Evolutionary conservation across 2,888 invertebrate species (phyloP).

Genomic region (Falcaria lacertinaria): DNA sequence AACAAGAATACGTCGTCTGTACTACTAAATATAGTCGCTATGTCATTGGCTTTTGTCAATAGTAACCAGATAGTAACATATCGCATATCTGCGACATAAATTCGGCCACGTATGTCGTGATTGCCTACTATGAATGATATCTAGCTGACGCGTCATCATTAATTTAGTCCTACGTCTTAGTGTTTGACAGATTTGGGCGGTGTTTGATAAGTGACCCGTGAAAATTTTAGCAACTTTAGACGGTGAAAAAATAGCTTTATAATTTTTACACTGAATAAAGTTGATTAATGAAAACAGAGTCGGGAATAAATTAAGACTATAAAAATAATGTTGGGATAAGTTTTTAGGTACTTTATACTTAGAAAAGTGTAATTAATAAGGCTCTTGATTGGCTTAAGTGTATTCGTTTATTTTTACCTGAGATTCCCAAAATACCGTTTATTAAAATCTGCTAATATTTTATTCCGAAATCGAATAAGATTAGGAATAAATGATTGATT

Average conservation of each 20-base stretch:
- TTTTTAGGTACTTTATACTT: background rate
- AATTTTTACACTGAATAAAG: constrained; percentile 12
- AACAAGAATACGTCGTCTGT: background rate
- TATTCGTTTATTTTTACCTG: background rate
- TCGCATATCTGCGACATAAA: constrained; percentile 35
- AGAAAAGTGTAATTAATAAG: background rate
- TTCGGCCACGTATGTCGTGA: constrained; percentile 30
- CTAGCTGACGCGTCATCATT: constrained; percentile 51
- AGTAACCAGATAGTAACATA: constrained; percentile 10
- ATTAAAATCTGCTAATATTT: too few species aligned
- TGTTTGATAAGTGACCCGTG: constrained; percentile 29
- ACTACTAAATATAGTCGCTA: constrained; percentile 1
- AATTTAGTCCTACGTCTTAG: constrained; percentile 40
- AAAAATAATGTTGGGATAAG: background rate
- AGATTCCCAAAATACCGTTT: background rate
- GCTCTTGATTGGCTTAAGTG: background rate
- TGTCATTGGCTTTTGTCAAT: constrained; percentile 34
- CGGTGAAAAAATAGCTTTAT: constrained; percentile 18
- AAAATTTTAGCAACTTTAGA: constrained; percentile 24
- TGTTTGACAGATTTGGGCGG: constrained; percentile 39
- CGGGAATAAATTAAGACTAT: background rate
- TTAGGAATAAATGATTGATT: too few species aligned
- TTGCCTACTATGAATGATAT: constrained; percentile 39
- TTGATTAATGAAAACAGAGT: constrained; percentile 2
- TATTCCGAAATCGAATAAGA: too few species aligned